These are phyloP conservation scores for Plebejus melissa DNA, from an alignment of 2,888 invertebrate genomes.

Conservation along the genomic window DNA sequence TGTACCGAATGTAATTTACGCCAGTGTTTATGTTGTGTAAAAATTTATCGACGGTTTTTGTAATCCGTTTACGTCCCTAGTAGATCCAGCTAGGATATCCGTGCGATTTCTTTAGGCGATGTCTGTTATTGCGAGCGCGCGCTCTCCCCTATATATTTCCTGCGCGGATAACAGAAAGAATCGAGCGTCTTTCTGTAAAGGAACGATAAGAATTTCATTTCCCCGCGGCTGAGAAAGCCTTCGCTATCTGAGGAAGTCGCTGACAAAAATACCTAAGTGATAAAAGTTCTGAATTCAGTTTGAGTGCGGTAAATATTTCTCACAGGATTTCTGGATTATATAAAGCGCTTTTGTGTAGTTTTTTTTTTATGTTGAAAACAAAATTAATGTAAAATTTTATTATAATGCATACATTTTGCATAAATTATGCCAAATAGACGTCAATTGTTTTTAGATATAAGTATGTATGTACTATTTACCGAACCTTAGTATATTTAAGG, in stretches of 20 bases:
- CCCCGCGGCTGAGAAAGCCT: constrained; percentile 65
- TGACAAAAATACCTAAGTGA: constrained; percentile 76
- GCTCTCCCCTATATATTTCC: constrained; percentile 68
- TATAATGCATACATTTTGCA: not conserved
- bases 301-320: constrained; percentile 54
- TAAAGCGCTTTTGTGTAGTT: constrained; percentile 30
- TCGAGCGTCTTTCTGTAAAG: constrained; percentile 66
- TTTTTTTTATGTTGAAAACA: not conserved
- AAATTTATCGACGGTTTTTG: constrained; percentile 20
- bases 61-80: constrained; percentile 37
- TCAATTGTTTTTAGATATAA: not conserved
- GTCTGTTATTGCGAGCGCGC: constrained; percentile 59
- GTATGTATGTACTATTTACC: not conserved
- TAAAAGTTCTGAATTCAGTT: constrained; percentile 68
- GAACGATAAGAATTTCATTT: constrained; percentile 80
- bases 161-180: constrained; percentile 71
- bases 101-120: constrained; percentile 63
- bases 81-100: constrained; percentile 52
- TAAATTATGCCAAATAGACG: not conserved
- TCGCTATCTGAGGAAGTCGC: constrained; percentile 72
- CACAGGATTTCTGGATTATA: constrained; percentile 32
- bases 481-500: not conserved
- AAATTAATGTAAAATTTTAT: not conserved
- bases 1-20: constrained; percentile 27
- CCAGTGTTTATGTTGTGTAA: constrained; percentile 13